phyloP scores from a whole-genome alignment of 2,113 vertebrate genomes.

The Cromileptes altivelis region DNA sequence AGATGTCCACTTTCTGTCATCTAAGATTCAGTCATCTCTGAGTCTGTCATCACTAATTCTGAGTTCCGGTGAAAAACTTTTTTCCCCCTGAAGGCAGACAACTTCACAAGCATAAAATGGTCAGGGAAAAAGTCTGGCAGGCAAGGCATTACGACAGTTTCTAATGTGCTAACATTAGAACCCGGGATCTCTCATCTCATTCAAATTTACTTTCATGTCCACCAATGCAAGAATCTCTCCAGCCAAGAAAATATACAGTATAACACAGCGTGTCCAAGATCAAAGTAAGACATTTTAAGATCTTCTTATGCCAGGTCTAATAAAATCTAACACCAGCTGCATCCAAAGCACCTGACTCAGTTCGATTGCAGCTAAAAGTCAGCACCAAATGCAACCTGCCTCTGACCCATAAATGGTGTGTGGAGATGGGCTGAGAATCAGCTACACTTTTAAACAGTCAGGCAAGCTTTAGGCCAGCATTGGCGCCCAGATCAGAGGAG shows the following conservation, averaged over 20 bases:
- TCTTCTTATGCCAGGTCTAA: background rate
- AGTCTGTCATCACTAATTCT: conserved; percentile 36
- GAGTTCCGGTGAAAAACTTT: conserved; percentile 14
- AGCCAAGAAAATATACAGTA: background rate
- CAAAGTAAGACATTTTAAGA: conserved; percentile 44
- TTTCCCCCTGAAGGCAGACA: conserved; percentile 13
- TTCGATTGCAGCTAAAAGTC: background rate
- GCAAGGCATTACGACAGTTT: background rate
- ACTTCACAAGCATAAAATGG: conserved; percentile 18
- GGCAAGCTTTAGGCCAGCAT: conserved; percentile 17
- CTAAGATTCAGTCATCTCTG: conserved; percentile 27
- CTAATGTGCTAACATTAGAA: conserved; percentile 20
- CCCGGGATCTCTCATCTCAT: conserved; percentile 29
- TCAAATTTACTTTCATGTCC: conserved; percentile 34
- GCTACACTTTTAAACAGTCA: background rate
- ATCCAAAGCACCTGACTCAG: background rate
- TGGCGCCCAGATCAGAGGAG: conserved; percentile 5
- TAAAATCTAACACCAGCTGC: conserved; percentile 1
- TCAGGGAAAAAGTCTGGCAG: conserved; percentile 17
- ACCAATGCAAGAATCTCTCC: background rate
- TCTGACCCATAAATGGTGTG: background rate
- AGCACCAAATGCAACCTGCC: conserved; percentile 6
- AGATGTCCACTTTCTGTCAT: conserved; percentile 44
- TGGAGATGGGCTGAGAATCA: background rate
- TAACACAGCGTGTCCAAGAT: conserved; percentile 6